Evolutionary conservation across 2,888 invertebrate species (phyloP).

Genomic region (Napeogenes inachia): DNA sequence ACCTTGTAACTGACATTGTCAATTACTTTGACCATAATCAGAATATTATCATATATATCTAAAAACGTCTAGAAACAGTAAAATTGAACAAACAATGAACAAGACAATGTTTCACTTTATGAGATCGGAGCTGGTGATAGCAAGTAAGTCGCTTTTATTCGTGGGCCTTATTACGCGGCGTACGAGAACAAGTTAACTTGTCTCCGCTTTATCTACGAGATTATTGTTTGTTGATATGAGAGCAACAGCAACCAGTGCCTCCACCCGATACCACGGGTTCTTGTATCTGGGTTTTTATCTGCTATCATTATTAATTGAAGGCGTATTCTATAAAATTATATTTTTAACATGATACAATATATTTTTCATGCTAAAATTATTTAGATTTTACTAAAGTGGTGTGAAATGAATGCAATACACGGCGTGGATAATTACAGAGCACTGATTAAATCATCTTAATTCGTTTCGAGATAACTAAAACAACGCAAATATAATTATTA

Average conservation of each 20-base stretch:
- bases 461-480: background rate
- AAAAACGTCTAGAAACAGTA: slow-evolving; percentile 14
- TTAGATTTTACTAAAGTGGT: background rate
- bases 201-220: slow-evolving; percentile 67
- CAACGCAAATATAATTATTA: slow-evolving; percentile 4
- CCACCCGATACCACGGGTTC: slow-evolving; percentile 27
- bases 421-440: slow-evolving; percentile 1
- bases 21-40: slow-evolving; percentile 28
- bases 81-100: slow-evolving; percentile 50
- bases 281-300: background rate
- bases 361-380: slow-evolving; percentile 6
- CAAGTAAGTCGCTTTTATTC: slow-evolving; percentile 62
- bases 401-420: background rate
- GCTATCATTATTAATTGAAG: too few species aligned
- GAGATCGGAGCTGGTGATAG: slow-evolving; percentile 66
- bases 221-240: slow-evolving; percentile 66
- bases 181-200: slow-evolving; percentile 70
- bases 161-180: slow-evolving; percentile 61
- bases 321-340: too few species aligned
- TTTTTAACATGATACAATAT: background rate
- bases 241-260: slow-evolving; percentile 38
- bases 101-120: slow-evolving; percentile 71
- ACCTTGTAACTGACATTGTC: too few species aligned
- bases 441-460: background rate
- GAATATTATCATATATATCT: slow-evolving; percentile 38